Percentiles rank a stretch among this genome's conserved stretches.
phyloP scores from a whole-genome alignment of 2,888 invertebrate species.

The Netelia melanura region DNA sequence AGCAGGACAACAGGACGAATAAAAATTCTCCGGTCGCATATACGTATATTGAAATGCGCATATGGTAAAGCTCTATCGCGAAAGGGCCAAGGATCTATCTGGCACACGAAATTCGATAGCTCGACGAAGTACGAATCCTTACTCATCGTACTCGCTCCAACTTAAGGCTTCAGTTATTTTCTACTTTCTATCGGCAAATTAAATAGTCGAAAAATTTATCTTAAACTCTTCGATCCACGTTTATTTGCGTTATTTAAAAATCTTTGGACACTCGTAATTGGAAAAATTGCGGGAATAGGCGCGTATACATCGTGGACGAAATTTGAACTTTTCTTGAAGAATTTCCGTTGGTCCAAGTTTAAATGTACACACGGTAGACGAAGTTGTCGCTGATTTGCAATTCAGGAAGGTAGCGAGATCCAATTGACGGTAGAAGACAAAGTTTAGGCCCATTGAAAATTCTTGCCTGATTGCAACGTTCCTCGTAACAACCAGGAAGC shows the following conservation, averaged over 20 bases:
- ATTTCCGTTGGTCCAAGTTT: not conserved
- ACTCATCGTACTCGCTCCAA: slow-evolving; percentile 3
- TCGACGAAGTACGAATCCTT: slow-evolving; percentile 33
- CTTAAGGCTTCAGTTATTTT: not conserved
- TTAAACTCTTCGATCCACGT: too few relatives aligned
- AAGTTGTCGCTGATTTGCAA: not conserved
- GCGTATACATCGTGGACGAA: not conserved
- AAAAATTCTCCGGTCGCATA: not conserved
- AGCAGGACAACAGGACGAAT: slow-evolving; percentile 6
- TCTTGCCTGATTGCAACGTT: slow-evolving; percentile 63
- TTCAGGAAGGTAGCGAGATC: slow-evolving; percentile 1
- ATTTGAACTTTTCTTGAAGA: not conserved
- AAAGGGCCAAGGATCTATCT: slow-evolving; percentile 32
- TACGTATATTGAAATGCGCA: slow-evolving; percentile 4
- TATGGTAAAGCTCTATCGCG: not conserved
- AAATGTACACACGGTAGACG: not conserved
- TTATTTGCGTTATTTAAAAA: not conserved
- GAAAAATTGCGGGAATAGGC: not conserved
- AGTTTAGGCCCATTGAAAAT: slow-evolving; percentile 63
- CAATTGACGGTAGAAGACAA: slow-evolving; percentile 26
- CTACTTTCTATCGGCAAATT: slow-evolving; percentile 38
- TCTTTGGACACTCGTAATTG: not conserved
- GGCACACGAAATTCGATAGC: slow-evolving; percentile 68
- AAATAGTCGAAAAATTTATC: slow-evolving; percentile 18
- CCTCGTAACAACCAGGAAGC: not conserved